Conservation (phyloP, 1,140 invertebrate genomes). For the Gonioctena quinquepunctata region DNA sequence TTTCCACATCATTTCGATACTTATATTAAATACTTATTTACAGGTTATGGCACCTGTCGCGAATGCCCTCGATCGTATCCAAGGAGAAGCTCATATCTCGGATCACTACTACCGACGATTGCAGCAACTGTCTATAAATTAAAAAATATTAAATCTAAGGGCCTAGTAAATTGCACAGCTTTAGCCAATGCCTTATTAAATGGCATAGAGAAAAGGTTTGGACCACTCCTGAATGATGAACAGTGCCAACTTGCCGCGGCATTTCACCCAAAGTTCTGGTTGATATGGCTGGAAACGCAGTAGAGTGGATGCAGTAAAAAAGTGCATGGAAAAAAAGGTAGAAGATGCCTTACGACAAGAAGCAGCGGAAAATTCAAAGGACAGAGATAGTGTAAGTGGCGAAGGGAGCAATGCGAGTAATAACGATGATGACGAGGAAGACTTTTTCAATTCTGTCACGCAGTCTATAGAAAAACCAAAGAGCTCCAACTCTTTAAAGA, state of each 20-base stretch:
- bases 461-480: not conserved
- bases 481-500: not conserved
- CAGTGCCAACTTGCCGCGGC: not conserved
- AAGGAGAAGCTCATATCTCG: not conserved
- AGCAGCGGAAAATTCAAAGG: not conserved
- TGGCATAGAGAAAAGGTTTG: not conserved
- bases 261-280: not conserved
- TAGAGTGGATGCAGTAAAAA: not conserved
- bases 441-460: not conserved
- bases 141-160: not conserved
- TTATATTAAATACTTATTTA: not conserved
- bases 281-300: not conserved
- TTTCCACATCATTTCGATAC: not conserved
- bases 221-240: not conserved
- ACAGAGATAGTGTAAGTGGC: not conserved
- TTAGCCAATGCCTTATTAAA: not conserved
- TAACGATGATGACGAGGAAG: not conserved
- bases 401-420: not conserved
- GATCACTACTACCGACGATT: not conserved
- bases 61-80: not conserved
- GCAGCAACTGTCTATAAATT: not conserved
- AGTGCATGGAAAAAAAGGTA: not conserved
- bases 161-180: not conserved
- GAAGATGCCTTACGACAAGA: not conserved
- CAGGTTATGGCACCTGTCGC: not conserved